Evolutionary conservation across 2,797 vertebrate species (phyloP), one percentile per base, ranked within the genome.

Genomic region (Hydrophis major): DNA sequence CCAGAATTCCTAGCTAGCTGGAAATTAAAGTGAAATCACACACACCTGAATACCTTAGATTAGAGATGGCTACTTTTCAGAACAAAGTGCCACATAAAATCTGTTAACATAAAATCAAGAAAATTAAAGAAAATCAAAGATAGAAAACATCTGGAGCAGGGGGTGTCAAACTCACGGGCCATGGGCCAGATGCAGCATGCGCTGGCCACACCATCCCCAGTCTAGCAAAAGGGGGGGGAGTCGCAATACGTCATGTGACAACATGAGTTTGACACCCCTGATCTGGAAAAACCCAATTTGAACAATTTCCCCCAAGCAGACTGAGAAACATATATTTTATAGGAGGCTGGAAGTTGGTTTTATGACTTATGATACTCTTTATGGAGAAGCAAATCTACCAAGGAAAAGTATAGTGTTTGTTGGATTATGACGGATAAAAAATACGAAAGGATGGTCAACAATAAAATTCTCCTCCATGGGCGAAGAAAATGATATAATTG

Each of bases 391-490:
- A 37, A 97, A 98, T 94, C 98, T 98, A 88, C 99, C 99, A 0
- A 99, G 74, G 97, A 99, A 99, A 55, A 99, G 97, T 88, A 99
- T 97, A 95, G 92, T 98, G n/a, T 96, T 96, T 5, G 98, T 98
- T 93, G 97, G 95, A 53, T 99, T 99, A 96, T 99, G 98, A 78
- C 97, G 97, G 95, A 99, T 99, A 88, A 98, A 98, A 97, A 99
- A 99, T 88, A 99, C 93, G 97, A 99, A 99, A 12, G 99, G 99
- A 89, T 99, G 99, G 93, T 99, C 98, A 0, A 98, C 99, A 0
- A 56, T 97, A 95, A 99, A 99, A 63, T 97, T 2, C 90, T 98
- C 98, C 93, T 98, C 98, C 0, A 96, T 95, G 1, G 91, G 0
- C 97, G 98, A 95, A 93, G 97, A 94, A 91, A 97, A 97, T 5